These are phyloP conservation scores for Sula dactylatra DNA, from an alignment of 2,113 vertebrate species.

Conservation along the genomic window DNA sequence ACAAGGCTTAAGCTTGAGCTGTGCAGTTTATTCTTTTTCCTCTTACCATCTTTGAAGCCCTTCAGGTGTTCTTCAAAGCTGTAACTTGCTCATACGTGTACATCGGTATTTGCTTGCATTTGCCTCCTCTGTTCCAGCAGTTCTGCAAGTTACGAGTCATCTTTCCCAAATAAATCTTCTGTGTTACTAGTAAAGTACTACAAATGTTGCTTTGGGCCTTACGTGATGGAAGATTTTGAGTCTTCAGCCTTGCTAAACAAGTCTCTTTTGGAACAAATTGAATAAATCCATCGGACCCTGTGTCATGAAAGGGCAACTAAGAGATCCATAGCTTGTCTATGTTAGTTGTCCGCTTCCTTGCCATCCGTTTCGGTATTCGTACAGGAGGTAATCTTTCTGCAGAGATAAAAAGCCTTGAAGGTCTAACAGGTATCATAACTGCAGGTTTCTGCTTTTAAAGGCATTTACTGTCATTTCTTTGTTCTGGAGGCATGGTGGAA, in stretches of 20 bases:
- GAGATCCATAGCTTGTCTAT: not conserved
- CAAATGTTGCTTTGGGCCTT: not conserved
- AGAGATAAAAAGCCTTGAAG: not conserved
- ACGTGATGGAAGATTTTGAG: not conserved
- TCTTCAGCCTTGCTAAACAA: not conserved
- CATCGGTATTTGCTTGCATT: not conserved
- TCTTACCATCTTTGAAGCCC: not conserved
- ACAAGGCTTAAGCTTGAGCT: not conserved
- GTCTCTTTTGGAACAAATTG: not conserved
- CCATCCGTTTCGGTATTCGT: not conserved
- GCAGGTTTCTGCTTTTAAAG: not conserved
- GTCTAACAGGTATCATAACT: not conserved
- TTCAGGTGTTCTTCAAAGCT: not conserved
- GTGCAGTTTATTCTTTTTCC: not conserved
- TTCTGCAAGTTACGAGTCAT: not conserved
- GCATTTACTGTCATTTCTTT: not conserved
- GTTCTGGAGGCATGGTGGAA: not conserved
- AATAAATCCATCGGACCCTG: not conserved
- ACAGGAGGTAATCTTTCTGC: not conserved
- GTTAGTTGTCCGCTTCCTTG: not conserved
- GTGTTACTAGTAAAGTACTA: not conserved
- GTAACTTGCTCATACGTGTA: not conserved
- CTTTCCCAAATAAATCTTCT: not conserved
- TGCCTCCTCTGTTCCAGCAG: not conserved
- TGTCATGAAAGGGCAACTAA: not conserved